Evolutionary conservation across 2,113 vertebrate genomes (phyloP).

Genomic region (Chrysemys picta): DNA sequence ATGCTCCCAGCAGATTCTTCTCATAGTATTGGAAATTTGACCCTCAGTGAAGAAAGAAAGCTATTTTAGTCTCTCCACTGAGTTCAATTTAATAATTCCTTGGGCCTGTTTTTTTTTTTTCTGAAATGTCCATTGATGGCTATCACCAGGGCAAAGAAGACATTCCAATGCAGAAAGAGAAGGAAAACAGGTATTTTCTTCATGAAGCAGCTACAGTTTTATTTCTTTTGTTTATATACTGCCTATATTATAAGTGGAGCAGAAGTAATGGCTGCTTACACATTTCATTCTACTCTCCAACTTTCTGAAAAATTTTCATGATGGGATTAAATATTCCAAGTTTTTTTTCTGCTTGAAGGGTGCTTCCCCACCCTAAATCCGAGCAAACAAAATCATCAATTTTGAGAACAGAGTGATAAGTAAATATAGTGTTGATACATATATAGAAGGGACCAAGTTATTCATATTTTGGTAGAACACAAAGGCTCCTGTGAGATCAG

Average conservation of each 20-base stretch:
- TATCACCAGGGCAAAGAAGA: no score
- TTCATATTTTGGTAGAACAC: not conserved
- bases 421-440: not conserved
- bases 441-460: not conserved
- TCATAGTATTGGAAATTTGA: no score
- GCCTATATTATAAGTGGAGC: not conserved
- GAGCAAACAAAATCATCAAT: not conserved
- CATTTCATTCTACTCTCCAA: not conserved
- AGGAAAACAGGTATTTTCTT: not conserved
- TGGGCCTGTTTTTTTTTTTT: not conserved
- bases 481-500: not conserved
- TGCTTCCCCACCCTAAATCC: accelerated
- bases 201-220: not conserved
- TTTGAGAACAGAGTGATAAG: not conserved
- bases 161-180: no score
- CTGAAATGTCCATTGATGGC: no score
- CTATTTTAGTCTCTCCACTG: not conserved
- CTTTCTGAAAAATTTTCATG: not conserved
- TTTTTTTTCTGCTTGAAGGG: not conserved
- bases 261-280: accelerated
- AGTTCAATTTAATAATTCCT: not conserved
- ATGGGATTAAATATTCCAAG: not conserved
- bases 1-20: no score
- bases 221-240: not conserved
- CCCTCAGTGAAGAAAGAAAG: not conserved